Evolutionary conservation across 1,140 invertebrate genomes (phyloP).

Genomic region (Drosophila bocki): DNA sequence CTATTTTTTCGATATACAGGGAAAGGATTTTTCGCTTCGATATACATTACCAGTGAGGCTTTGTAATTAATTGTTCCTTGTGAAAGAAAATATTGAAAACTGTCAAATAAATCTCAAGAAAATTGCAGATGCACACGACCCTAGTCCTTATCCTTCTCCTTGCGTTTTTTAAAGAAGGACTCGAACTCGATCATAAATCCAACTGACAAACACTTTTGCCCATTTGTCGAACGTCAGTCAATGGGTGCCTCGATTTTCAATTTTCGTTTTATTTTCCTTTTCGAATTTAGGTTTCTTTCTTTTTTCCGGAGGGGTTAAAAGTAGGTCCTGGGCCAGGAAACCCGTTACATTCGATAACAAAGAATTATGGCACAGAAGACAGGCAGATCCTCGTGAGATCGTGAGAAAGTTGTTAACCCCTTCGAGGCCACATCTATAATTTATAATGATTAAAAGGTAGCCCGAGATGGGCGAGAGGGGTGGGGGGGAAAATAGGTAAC

Average conservation of each 20-base stretch:
- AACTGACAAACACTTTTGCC: constrained; percentile 69
- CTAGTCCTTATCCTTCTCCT: not conserved
- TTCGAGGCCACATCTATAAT: constrained; percentile 74
- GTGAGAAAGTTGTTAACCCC: constrained; percentile 81
- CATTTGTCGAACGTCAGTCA: constrained; percentile 37
- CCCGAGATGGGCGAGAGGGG: not conserved
- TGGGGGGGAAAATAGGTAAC: constrained; percentile 52
- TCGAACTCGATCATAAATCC: constrained; percentile 60
- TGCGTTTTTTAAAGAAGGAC: not conserved
- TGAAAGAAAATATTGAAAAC: not conserved
- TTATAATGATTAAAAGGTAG: constrained; percentile 76
- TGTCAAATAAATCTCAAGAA: constrained; percentile 11
- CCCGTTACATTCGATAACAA: constrained; percentile 62
- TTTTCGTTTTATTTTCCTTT: constrained; percentile 2
- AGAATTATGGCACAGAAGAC: constrained; percentile 60
- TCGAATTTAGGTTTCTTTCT: not conserved
- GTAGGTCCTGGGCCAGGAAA: constrained; percentile 25
- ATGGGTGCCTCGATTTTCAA: constrained; percentile 29
- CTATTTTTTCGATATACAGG: too few relatives aligned
- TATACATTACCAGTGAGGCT: not conserved
- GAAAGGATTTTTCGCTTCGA: too few relatives aligned
- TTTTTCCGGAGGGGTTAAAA: not conserved
- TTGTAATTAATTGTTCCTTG: not conserved
- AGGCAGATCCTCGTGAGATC: constrained; percentile 35
- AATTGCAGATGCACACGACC: constrained; percentile 2